Conservation (phyloP, 2,797 vertebrate species). For the Enteromius afrohamiltoni region DNA sequence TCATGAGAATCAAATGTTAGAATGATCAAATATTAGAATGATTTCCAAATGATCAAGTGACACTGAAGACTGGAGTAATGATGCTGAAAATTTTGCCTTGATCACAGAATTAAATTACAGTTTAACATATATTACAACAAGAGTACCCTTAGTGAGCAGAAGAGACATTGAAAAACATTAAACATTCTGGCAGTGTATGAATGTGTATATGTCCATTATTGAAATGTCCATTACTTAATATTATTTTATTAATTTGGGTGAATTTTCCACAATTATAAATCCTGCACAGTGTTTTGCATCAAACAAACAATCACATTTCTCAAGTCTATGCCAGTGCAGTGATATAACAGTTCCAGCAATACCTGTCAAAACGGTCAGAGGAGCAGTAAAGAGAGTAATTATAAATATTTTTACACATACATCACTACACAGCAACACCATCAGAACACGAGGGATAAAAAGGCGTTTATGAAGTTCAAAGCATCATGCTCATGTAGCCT, state of each 20-base stretch:
- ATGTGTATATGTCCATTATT: not conserved
- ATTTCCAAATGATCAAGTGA: not conserved
- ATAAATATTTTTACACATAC: too few relatives aligned
- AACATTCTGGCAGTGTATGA: not conserved
- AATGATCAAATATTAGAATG: not conserved
- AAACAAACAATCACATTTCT: not conserved
- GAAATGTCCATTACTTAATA: not conserved
- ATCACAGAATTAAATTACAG: not conserved
- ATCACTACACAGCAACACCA: not conserved
- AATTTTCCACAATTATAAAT: too few relatives aligned
- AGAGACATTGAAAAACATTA: not conserved
- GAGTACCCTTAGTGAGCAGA: not conserved
- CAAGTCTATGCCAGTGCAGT: not conserved
- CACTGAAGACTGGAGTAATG: not conserved
- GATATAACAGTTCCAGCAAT: not conserved
- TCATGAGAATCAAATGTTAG: too few relatives aligned
- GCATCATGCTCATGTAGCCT: not conserved
- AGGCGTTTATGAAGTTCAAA: not conserved
- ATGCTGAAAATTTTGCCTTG: not conserved
- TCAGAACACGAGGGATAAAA: not conserved
- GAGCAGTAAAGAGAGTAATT: not conserved
- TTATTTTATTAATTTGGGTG: not conserved
- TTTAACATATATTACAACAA: not conserved
- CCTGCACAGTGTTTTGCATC: not conserved
- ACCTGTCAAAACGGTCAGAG: slow-evolving; percentile 3